A percentile compares a stretch with the other conserved stretches of the same genome.
Conservation (phyloP, 2,888 invertebrate genomes). For the Tetramorium bicarinatum region DNA sequence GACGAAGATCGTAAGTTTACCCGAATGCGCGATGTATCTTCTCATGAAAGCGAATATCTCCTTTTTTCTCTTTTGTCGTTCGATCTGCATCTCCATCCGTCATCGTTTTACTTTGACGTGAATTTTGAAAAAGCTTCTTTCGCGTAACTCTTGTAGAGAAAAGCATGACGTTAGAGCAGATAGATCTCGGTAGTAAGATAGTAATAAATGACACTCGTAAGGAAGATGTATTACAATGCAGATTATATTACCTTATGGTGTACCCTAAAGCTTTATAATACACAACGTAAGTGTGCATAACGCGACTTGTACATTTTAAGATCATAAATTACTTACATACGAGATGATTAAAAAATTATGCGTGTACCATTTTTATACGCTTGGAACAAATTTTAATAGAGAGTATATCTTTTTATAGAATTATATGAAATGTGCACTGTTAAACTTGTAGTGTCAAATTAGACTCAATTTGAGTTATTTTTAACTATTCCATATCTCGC, state of each 20-base stretch:
- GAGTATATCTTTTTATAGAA: not conserved
- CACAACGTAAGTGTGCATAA: slow-evolving; percentile 1
- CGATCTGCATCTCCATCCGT: slow-evolving; percentile 50
- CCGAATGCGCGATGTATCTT: slow-evolving; percentile 29
- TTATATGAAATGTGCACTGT: not conserved
- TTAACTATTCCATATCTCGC: too few species aligned
- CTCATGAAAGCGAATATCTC: slow-evolving; percentile 2
- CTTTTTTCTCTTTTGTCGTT: slow-evolving; percentile 38
- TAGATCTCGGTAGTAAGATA: slow-evolving; percentile 40
- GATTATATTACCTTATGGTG: slow-evolving; percentile 40
- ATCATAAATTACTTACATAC: slow-evolving; percentile 20
- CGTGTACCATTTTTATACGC: not conserved
- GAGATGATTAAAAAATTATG: slow-evolving; percentile 50
- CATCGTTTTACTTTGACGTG: slow-evolving; percentile 43
- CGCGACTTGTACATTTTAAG: not conserved
- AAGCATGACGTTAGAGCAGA: slow-evolving; percentile 18
- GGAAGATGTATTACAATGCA: slow-evolving; percentile 50
- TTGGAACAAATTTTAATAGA: not conserved
- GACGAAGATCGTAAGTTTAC: slow-evolving; percentile 45
- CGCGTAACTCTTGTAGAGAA: slow-evolving; percentile 15
- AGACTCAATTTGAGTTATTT: too few species aligned
- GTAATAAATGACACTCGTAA: slow-evolving; percentile 55
- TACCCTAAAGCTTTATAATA: slow-evolving; percentile 26
- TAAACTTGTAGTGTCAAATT: too few species aligned
- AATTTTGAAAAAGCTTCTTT: slow-evolving; percentile 37